These are phyloP conservation scores for Ectropis crepuscularia DNA, from an alignment of 2,888 invertebrate species.

Conservation along the genomic window DNA sequence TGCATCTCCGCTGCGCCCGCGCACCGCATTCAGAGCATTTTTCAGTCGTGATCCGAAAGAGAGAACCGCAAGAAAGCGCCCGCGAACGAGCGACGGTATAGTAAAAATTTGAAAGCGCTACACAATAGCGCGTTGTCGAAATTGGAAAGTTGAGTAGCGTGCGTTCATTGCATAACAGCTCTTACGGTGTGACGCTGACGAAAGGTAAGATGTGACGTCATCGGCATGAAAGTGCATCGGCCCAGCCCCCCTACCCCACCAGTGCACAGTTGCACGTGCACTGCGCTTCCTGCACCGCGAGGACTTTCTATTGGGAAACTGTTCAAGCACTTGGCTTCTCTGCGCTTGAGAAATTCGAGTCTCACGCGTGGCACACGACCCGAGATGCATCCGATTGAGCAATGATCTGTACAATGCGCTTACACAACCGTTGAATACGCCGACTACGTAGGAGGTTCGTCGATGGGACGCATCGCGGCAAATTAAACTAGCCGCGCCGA, in stretches of 20 bases:
- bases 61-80: constrained; percentile 82
- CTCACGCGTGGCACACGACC: constrained; percentile 68
- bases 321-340: constrained; percentile 62
- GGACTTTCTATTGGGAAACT: constrained; percentile 84
- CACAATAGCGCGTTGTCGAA: constrained; percentile 84
- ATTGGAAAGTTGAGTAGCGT: constrained; percentile 83
- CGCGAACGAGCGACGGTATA: constrained; percentile 72
- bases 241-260: constrained; percentile 66
- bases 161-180: constrained; percentile 80
- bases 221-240: constrained; percentile 82
- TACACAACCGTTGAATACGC: constrained; percentile 64
- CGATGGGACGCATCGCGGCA: constrained; percentile 44
- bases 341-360: constrained; percentile 75
- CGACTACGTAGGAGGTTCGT: constrained; percentile 47
- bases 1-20: constrained; percentile 71
- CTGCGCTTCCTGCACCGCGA: constrained; percentile 76
- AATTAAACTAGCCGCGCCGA: constrained; percentile 38
- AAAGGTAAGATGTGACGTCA: constrained; percentile 81
- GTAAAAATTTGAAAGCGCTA: constrained; percentile 84
- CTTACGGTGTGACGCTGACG: constrained; percentile 82
- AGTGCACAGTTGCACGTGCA: constrained; percentile 61
- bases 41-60: constrained; percentile 75
- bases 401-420: constrained; percentile 69
- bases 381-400: constrained; percentile 80
- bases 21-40: constrained; percentile 76